These are phyloP conservation scores for Etia nguti DNA, from an alignment of 2,113 vertebrate genomes.

Conservation along the genomic window DNA sequence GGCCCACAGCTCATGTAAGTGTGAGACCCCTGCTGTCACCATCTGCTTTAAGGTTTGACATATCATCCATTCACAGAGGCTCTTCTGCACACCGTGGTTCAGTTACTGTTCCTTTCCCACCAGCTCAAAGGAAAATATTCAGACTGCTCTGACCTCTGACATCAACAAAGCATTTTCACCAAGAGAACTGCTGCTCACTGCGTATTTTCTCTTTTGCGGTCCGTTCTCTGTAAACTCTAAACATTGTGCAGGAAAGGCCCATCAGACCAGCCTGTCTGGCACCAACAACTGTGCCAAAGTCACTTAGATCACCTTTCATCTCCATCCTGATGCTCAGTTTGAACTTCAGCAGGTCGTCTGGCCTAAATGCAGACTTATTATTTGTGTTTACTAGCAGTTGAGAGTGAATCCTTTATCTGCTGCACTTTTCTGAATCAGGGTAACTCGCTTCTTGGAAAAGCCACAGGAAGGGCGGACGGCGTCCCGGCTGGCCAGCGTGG, in stretches of 20 bases:
- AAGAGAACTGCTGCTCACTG: not conserved
- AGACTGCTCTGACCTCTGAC: not conserved
- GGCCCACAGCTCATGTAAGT: not conserved
- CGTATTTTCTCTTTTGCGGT: not conserved
- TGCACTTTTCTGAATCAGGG: slow-evolving; percentile 41
- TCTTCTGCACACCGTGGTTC: not conserved
- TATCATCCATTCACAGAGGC: not conserved
- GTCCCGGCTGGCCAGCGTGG: slow-evolving; percentile 78
- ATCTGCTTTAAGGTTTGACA: not conserved
- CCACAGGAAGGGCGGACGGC: slow-evolving; percentile 58
- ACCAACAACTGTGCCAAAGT: too few relatives aligned
- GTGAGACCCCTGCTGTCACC: not conserved
- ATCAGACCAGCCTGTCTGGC: too few relatives aligned
- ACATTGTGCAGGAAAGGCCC: too few relatives aligned
- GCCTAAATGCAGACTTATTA: not conserved
- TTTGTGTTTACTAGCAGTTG: not conserved
- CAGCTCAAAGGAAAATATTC: not conserved
- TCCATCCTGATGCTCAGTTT: not conserved
- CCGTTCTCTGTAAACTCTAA: not conserved
- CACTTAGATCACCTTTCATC: too few relatives aligned
- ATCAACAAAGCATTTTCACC: too few relatives aligned
- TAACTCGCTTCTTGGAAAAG: slow-evolving; percentile 76
- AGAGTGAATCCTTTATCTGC: not conserved
- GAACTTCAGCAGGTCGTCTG: too few relatives aligned
- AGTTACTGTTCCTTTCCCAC: not conserved